phyloP scores from a whole-genome alignment of 2,888 invertebrate genomes.

The Cynaeus angustus region DNA sequence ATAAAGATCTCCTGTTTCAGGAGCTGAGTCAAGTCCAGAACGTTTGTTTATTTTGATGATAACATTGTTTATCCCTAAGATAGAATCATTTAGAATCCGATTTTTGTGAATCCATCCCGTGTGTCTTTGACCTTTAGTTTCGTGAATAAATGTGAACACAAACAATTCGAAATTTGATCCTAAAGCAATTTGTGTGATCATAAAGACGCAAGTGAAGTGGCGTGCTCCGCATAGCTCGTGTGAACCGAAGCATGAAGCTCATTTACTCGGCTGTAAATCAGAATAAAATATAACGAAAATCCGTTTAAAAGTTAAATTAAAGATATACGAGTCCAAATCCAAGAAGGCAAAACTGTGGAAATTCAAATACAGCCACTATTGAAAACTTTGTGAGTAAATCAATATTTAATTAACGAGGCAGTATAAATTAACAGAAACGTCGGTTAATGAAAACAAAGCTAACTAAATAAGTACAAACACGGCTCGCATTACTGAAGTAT shows the following conservation, averaged over 20 bases:
- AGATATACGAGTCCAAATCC: slow-evolving; percentile 17
- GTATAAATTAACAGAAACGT: slow-evolving; percentile 56
- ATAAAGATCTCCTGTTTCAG: too few species aligned
- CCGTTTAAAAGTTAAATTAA: slow-evolving; percentile 39
- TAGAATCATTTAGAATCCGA: too few species aligned
- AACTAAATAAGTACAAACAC: slow-evolving; percentile 56
- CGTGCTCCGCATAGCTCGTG: slow-evolving; percentile 25
- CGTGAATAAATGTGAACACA: not conserved
- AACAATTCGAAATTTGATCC: slow-evolving; percentile 11
- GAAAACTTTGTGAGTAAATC: slow-evolving; percentile 51
- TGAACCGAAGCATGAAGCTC: slow-evolving; percentile 22
- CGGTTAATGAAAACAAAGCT: slow-evolving; percentile 56
- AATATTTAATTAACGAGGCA: slow-evolving; percentile 57
- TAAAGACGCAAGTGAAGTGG: slow-evolving; percentile 12
- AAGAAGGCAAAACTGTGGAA: slow-evolving; percentile 1
- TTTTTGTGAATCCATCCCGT: too few species aligned
- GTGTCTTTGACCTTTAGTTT: not conserved
- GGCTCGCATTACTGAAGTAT: slow-evolving; percentile 55
- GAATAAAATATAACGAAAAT: slow-evolving; percentile 31
- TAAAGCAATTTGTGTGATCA: slow-evolving; percentile 18
- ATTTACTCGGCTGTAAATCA: slow-evolving; percentile 21
- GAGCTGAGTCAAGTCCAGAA: too few species aligned
- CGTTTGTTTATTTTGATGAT: too few species aligned
- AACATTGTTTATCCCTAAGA: too few species aligned
- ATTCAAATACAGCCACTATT: slow-evolving; percentile 27